Percentiles rank a stretch among this genome's conserved stretches.
These are phyloP conservation scores for Torymus tubicola DNA, from an alignment of 2,888 invertebrate genomes.

Conservation along the genomic window DNA sequence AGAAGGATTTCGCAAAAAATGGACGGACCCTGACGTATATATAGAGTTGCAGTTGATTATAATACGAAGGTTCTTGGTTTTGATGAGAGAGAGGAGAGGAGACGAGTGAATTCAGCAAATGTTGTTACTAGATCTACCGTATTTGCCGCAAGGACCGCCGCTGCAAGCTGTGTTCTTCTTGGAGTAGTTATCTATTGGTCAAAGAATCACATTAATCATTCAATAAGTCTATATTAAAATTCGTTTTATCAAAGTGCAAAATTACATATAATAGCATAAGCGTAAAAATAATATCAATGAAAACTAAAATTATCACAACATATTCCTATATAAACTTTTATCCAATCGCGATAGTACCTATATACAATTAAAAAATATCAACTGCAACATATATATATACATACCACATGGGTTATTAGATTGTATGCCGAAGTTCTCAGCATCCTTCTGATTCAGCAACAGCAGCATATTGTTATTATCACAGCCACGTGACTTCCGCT, in stretches of 20 bases:
- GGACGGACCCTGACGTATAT: too few species aligned
- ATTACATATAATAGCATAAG: too few species aligned
- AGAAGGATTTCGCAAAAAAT: too few species aligned
- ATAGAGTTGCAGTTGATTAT: background rate
- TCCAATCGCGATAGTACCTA: too few species aligned
- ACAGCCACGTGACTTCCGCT: conserved; percentile 39
- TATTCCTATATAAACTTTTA: too few species aligned
- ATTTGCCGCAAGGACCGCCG: conserved; percentile 22
- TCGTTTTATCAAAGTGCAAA: too few species aligned
- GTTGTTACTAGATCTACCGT: conserved; percentile 4
- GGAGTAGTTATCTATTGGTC: conserved; percentile 24
- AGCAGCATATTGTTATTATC: conserved; percentile 57
- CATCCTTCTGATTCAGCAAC: conserved; percentile 63
- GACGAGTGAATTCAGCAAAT: conserved; percentile 32
- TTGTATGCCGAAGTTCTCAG: conserved; percentile 56
- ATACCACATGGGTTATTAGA: conserved; percentile 24
- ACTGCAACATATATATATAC: too few species aligned
- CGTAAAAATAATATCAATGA: too few species aligned
- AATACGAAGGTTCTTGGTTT: background rate
- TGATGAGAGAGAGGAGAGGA: background rate
- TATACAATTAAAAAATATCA: too few species aligned
- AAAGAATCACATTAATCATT: background rate
- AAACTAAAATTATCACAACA: too few species aligned
- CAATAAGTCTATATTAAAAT: too few species aligned
- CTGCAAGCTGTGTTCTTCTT: conserved; percentile 31